Evolutionary conservation across 2,888 invertebrate species (phyloP).

Genomic region (Heliconius ismenius): DNA sequence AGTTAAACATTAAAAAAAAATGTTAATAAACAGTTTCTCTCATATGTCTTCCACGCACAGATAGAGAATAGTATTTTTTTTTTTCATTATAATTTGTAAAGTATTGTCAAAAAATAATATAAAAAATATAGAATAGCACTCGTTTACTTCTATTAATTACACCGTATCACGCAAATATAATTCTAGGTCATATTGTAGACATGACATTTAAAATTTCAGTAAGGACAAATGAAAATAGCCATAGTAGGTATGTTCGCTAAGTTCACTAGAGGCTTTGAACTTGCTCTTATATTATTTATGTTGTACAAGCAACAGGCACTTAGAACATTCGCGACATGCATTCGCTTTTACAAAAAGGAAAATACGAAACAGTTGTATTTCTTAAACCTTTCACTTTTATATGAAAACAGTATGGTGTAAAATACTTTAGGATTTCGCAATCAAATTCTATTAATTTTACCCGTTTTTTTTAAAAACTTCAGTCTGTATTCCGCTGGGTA

Average conservation of each 20-base stretch:
- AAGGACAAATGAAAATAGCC: not conserved
- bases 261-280: slow-evolving; percentile 5
- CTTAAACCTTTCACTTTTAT: not conserved
- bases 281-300: slow-evolving; percentile 3
- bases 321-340: not conserved
- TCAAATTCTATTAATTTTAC: too few relatives aligned
- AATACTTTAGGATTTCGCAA: not conserved
- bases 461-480: too few relatives aligned
- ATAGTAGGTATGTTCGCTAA: not conserved
- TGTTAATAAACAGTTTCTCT: too few relatives aligned
- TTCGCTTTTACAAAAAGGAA: not conserved
- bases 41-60: too few relatives aligned
- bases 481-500: too few relatives aligned
- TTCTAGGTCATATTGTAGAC: slow-evolving; percentile 5
- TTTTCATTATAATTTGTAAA: too few relatives aligned
- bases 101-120: not conserved
- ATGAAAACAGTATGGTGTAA: not conserved
- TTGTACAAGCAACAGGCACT: not conserved
- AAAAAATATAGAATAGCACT: not conserved
- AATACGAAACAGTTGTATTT: not conserved
- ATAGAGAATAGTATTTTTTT: too few relatives aligned
- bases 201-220: not conserved
- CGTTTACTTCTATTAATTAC: not conserved
- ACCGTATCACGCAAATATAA: slow-evolving; percentile 9
- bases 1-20: too few relatives aligned